Evolutionary conservation across 2,888 invertebrate species (phyloP), one percentile per base, ranked within the genome.

Genomic region (Epirrhoe tristata): DNA sequence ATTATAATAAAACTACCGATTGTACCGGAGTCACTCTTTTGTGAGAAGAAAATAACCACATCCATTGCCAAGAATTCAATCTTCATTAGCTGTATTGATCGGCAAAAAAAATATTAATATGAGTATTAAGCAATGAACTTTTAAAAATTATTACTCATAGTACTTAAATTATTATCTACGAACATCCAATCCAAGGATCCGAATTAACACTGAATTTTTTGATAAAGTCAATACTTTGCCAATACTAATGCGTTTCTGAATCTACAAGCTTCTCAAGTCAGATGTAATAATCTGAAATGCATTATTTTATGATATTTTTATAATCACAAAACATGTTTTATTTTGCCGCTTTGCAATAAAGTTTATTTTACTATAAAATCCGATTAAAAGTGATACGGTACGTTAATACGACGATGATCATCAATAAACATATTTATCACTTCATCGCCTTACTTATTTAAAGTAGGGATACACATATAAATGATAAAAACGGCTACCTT

Each of bases 371-470:
- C 48, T 50, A 46, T 50, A 8, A 34, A 31, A 50, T 10, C 32
- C 16, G 14, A 46, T 43, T 50, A 6, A 34, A 16, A 50, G 16
- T 58, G 58, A 50, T 34, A 14, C 50, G 16, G 17, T 16, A 10
- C 6, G 16, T 50, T 46, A 50, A 50, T 58, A 17, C 58, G 58
- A 84, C 81, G 84, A 90, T 90, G 90, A 93, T 92, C 92, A 93
- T 93, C 90, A 93, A 91, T 93, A 92, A 91, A 90, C 88, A 89
- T 84, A 87, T 91, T 92, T 91, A 93, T 93, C 93, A 90, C 88
- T 89, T 89, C 90, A 93, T 93, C 93, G 86, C 81, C 81, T 82
- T 85, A 87, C 75, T 81, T 86, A 84, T 85, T 87, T 88, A 86
- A 87, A 88, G 88, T 84, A 86, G 84, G 83, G 81, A 80, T 85